Percentiles rank a stretch among this genome's conserved stretches.
Conservation (phyloP, 2,113 vertebrate genomes). For the Tragelaphus buxtoni region DNA sequence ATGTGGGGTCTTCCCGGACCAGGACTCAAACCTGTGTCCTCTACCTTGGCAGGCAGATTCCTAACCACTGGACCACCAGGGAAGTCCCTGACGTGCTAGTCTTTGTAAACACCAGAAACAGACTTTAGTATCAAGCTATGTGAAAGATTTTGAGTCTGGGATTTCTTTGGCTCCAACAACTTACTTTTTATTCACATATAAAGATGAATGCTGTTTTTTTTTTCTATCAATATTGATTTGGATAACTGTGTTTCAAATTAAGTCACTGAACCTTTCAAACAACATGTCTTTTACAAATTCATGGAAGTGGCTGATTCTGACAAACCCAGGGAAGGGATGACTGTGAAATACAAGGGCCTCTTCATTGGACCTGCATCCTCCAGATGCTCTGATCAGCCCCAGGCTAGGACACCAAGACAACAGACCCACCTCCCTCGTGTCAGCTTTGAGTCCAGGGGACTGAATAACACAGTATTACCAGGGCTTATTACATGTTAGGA, state of each 20-base stretch:
- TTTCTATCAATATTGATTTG: neutral
- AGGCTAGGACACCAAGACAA: neutral
- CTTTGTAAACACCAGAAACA: neutral
- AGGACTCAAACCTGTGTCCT: neutral
- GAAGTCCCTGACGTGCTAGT: neutral
- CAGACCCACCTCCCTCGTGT: too few relatives aligned
- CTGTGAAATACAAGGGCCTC: neutral
- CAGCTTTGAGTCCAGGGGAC: neutral
- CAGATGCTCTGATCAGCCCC: neutral
- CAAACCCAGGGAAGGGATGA: neutral
- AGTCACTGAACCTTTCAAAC: neutral
- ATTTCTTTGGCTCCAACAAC: neutral
- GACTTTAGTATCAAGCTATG: neutral
- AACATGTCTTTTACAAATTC: neutral
- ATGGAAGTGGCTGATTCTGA: neutral
- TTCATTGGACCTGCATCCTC: rapidly evolving
- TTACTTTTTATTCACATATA: neutral
- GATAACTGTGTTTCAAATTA: neutral
- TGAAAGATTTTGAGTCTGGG: neutral
- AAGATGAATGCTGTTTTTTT: neutral
- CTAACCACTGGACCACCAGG: neutral
- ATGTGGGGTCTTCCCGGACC: neutral
- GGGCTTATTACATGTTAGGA: neutral
- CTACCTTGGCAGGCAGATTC: neutral
- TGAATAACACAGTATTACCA: rapidly evolving